Evolutionary conservation across 2,888 invertebrate species (phyloP).

Genomic region (Balanococcus diminutus): DNA sequence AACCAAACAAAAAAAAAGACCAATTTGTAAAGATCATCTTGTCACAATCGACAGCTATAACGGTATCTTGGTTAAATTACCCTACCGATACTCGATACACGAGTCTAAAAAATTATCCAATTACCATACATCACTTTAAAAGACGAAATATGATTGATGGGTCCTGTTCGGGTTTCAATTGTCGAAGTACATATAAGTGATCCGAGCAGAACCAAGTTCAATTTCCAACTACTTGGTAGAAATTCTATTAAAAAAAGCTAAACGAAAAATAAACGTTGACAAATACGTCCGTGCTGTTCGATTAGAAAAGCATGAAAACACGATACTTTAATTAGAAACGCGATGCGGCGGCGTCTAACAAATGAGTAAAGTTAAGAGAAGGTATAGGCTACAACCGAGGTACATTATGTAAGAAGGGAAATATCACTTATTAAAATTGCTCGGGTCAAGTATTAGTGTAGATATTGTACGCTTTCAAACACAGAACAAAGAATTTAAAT

Average conservation of each 20-base stretch:
- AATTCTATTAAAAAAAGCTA: neutral
- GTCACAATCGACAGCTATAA: neutral
- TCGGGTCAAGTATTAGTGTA: slow-evolving; percentile 21
- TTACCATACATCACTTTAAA: neutral
- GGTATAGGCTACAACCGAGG: neutral
- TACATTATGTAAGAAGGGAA: neutral
- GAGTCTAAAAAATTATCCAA: neutral
- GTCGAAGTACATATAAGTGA: neutral
- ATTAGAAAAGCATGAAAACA: neutral
- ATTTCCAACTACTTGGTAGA: too few species aligned
- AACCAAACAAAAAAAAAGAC: neutral
- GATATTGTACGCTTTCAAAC: neutral
- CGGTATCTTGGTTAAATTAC: neutral
- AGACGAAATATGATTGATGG: neutral
- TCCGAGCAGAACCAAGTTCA: too few species aligned
- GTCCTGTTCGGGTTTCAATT: neutral
- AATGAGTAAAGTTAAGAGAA: neutral
- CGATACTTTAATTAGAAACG: neutral
- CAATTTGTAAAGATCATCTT: neutral
- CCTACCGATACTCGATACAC: neutral
- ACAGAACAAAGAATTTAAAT: slow-evolving; percentile 12
- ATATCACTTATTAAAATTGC: slow-evolving; percentile 35
- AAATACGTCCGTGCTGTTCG: neutral
- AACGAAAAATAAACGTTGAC: neutral
- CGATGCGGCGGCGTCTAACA: neutral